A percentile compares a stretch with the other conserved stretches of the same genome.
Conservation (phyloP, 2,888 invertebrate species). For the Drosophila falleni region DNA sequence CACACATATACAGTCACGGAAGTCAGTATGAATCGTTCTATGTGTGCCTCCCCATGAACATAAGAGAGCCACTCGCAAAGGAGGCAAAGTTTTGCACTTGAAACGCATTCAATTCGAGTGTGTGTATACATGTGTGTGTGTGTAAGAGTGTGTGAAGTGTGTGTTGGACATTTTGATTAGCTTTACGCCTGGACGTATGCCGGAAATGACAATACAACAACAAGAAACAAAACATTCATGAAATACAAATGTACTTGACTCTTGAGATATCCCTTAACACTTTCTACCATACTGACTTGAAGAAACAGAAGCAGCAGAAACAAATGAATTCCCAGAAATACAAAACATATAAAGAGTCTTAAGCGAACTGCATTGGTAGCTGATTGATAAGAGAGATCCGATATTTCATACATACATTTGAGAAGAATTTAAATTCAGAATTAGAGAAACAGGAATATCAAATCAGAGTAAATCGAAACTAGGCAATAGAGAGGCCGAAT, state of each 20-base stretch:
- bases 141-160: conserved; percentile 44
- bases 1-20: background rate
- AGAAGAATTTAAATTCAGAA: background rate
- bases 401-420: no score
- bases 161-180: conserved; percentile 78
- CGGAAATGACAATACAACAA: conserved; percentile 62
- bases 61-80: conserved; percentile 27
- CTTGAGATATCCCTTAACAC: conserved; percentile 44
- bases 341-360: no score
- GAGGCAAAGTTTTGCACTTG: conserved; percentile 66
- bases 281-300: background rate
- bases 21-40: conserved; percentile 5
- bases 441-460: background rate
- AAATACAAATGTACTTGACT: conserved; percentile 40
- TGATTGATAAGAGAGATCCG: background rate
- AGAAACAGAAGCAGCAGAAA: background rate
- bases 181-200: conserved; percentile 66
- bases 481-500: no score
- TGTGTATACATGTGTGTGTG: conserved; percentile 29
- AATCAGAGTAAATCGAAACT: no score
- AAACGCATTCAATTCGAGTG: conserved; percentile 53
- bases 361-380: no score
- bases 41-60: conserved; percentile 16
- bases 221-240: conserved; percentile 20
- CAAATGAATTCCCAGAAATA: background rate